These are phyloP conservation scores for Myopa testacea DNA, from an alignment of 2,888 invertebrate species.

Conservation along the genomic window DNA sequence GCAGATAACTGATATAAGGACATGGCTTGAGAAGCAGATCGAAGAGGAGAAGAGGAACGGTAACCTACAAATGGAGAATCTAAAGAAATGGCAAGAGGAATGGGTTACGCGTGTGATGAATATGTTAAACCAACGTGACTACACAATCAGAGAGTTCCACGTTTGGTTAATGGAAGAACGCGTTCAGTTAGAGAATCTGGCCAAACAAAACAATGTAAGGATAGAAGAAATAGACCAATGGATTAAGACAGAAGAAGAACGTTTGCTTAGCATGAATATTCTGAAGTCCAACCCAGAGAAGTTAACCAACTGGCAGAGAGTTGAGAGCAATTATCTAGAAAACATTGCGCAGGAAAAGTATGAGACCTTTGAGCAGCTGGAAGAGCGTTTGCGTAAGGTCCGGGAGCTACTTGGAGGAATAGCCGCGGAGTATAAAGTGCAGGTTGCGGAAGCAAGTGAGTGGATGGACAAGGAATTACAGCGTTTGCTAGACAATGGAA, in stretches of 20 bases:
- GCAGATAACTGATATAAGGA: slow-evolving; percentile 64
- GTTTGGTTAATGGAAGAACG: slow-evolving; percentile 63
- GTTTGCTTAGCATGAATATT: slow-evolving; percentile 61
- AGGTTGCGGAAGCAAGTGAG: slow-evolving; percentile 63
- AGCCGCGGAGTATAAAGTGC: slow-evolving; percentile 63
- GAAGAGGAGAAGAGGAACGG: slow-evolving; percentile 57
- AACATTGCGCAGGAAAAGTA: slow-evolving; percentile 61
- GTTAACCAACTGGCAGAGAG: slow-evolving; percentile 63
- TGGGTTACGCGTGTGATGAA: slow-evolving; percentile 62
- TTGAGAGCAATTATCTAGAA: slow-evolving; percentile 62
- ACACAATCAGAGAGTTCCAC: slow-evolving; percentile 63
- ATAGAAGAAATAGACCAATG: slow-evolving; percentile 65
- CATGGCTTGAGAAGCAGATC: slow-evolving; percentile 65
- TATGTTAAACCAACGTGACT: slow-evolving; percentile 62
- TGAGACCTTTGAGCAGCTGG: slow-evolving; percentile 64
- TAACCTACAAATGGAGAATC: slow-evolving; percentile 54
- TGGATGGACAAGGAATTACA: slow-evolving; percentile 64
- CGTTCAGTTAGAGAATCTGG: slow-evolving; percentile 57
- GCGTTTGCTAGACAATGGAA: slow-evolving; percentile 62
- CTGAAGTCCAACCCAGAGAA: slow-evolving; percentile 61
- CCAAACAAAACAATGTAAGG: slow-evolving; percentile 63
- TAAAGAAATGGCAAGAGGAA: slow-evolving; percentile 63
- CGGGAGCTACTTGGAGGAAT: slow-evolving; percentile 60
- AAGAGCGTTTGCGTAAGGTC: slow-evolving; percentile 61
- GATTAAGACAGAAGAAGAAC: slow-evolving; percentile 60